phyloP scores from a whole-genome alignment of 2,888 invertebrate genomes.

The Diaprepes abbreviatus region DNA sequence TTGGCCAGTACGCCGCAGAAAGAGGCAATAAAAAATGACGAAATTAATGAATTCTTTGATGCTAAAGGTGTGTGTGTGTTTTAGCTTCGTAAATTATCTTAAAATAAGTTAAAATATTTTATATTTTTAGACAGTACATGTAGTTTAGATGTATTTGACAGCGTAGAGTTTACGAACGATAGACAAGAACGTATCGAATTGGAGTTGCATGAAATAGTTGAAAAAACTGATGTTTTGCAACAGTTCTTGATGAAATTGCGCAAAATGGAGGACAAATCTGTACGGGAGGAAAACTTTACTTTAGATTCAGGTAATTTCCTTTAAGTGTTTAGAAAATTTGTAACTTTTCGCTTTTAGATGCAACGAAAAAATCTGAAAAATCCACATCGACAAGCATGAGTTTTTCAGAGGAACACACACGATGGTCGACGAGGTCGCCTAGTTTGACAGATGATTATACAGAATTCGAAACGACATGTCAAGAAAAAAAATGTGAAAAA shows the following conservation, averaged over 20 bases:
- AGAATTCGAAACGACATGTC: conserved; percentile 51
- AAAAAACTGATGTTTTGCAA: conserved; percentile 51
- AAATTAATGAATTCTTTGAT: conserved; percentile 8
- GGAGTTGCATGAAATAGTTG: conserved; percentile 47
- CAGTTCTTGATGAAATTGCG: conserved; percentile 53
- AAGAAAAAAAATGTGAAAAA: conserved; percentile 21
- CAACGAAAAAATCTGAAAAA: conserved; percentile 1
- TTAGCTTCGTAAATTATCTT: too few relatives aligned
- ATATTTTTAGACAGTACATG: background rate
- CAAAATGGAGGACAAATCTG: conserved; percentile 27
- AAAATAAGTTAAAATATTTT: too few relatives aligned
- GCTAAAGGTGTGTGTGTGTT: conserved; percentile 63
- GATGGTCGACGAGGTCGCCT: conserved; percentile 53
- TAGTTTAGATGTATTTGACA: background rate
- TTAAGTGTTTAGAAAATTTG: too few relatives aligned
- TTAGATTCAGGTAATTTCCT: conserved; percentile 31
- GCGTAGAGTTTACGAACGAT: conserved; percentile 18
- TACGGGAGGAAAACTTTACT: background rate
- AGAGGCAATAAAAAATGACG: background rate
- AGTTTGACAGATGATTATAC: conserved; percentile 50
- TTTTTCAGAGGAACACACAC: conserved; percentile 53
- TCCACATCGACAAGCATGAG: conserved; percentile 40
- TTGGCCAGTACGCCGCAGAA: conserved; percentile 59
- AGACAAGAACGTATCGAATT: conserved; percentile 33
- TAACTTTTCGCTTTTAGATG: too few relatives aligned